These are phyloP conservation scores for Cervus canadensis DNA, from an alignment of 2,113 vertebrate species.

Conservation along the genomic window DNA sequence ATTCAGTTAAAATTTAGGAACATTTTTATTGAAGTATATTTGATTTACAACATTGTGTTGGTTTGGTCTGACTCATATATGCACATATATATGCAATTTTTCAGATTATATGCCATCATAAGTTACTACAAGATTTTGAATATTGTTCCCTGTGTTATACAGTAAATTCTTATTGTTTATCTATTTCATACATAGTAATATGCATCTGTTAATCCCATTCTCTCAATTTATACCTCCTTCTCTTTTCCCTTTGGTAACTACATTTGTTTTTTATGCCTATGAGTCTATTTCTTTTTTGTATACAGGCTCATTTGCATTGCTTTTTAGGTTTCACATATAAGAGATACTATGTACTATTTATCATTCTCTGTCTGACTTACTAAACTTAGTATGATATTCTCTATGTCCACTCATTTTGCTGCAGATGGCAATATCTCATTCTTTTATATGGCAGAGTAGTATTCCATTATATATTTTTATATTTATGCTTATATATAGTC, in stretches of 20 bases:
- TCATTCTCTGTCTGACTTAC: neutral
- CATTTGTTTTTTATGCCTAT: rapidly evolving
- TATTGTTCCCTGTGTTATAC: neutral
- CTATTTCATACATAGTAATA: neutral
- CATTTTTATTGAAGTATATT: neutral
- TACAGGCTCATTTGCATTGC: neutral
- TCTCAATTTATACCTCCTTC: neutral
- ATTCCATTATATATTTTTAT: neutral
- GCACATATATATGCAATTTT: neutral
- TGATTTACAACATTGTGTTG: neutral
- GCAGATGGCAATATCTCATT: neutral
- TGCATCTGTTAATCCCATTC: neutral
- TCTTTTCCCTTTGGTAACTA: neutral
- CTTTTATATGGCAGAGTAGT: neutral
- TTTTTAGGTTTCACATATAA: neutral
- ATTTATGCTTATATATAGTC: too few species aligned
- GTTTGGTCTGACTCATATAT: too few species aligned
- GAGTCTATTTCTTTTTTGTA: neutral
- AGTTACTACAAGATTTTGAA: neutral
- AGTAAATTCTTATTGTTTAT: neutral
- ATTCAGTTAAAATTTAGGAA: neutral
- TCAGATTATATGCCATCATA: neutral
- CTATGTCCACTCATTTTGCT: neutral
- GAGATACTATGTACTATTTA: neutral
- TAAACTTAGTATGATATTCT: neutral